Evolutionary conservation across 2,888 invertebrate species (phyloP).

Genomic region (Limenitis camilla): DNA sequence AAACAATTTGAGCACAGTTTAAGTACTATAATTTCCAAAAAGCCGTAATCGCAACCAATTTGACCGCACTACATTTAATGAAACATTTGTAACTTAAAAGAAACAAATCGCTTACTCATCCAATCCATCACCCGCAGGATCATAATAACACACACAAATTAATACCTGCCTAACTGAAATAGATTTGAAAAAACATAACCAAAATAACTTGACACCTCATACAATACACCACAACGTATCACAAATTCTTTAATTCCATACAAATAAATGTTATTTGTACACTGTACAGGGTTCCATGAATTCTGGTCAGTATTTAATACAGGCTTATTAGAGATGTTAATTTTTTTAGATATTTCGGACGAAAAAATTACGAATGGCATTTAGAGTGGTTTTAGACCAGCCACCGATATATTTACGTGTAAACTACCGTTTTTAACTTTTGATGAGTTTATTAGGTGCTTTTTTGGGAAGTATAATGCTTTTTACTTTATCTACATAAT

Average conservation of each 20-base stretch:
- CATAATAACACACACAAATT: slow-evolving; percentile 67
- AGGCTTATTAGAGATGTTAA: slow-evolving; percentile 64
- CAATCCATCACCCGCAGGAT: slow-evolving; percentile 64
- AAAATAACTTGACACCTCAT: slow-evolving; percentile 28
- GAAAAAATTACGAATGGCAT: slow-evolving; percentile 53
- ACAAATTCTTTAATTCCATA: slow-evolving; percentile 11
- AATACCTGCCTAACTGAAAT: slow-evolving; percentile 64
- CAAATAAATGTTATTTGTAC: slow-evolving; percentile 56
- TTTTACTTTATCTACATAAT: no score
- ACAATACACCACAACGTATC: not conserved
- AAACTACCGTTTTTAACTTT: slow-evolving; percentile 42
- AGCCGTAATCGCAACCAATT: slow-evolving; percentile 5
- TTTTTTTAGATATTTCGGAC: slow-evolving; percentile 53
- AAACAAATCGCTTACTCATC: slow-evolving; percentile 58
- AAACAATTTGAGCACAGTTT: not conserved
- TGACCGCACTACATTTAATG: slow-evolving; percentile 3
- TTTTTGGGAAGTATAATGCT: slow-evolving; percentile 4
- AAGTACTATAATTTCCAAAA: slow-evolving; percentile 2
- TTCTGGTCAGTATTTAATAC: slow-evolving; percentile 38
- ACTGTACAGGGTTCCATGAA: slow-evolving; percentile 24
- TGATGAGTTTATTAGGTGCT: slow-evolving; percentile 19
- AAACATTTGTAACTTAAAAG: slow-evolving; percentile 31
- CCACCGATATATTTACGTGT: slow-evolving; percentile 67
- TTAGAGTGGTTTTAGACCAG: slow-evolving; percentile 62
- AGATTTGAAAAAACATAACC: slow-evolving; percentile 48